Percentiles rank a stretch among this genome's conserved stretches.
Conservation (phyloP, 2,888 invertebrate species). For the Temnothorax rugatulus region DNA sequence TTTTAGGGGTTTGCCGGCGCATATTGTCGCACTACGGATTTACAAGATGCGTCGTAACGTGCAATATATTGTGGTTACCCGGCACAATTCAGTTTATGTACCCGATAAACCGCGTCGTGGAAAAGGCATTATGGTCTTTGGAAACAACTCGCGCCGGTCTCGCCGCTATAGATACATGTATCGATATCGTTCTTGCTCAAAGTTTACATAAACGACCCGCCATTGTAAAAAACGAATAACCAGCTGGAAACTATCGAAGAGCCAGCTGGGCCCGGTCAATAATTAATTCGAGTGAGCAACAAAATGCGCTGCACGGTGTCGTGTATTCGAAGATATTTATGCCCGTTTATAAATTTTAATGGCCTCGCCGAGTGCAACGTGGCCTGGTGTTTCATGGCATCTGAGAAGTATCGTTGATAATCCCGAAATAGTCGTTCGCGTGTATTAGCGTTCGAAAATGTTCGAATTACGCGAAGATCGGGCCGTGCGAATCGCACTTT, state of each 20-base stretch:
- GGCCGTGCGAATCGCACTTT: neutral
- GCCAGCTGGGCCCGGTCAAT: constrained; percentile 6
- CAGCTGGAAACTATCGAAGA: constrained; percentile 22
- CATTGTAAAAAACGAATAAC: constrained; percentile 34
- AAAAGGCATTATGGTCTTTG: constrained; percentile 45
- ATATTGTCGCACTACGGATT: constrained; percentile 9
- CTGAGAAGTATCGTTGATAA: neutral
- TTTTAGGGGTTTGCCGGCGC: neutral
- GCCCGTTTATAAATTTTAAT: constrained; percentile 31
- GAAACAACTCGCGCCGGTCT: constrained; percentile 5
- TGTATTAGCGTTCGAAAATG: neutral
- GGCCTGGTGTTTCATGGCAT: neutral
- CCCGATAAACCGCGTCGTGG: constrained; percentile 24
- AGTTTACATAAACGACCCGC: constrained; percentile 8
- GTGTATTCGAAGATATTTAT: constrained; percentile 21
- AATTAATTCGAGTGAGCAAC: constrained; percentile 22
- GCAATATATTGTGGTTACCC: constrained; percentile 25
- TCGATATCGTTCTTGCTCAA: constrained; percentile 12
- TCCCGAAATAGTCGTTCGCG: neutral
- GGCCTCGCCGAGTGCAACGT: neutral
- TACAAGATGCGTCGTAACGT: constrained; percentile 9
- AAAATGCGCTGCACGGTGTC: neutral
- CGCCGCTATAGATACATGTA: neutral
- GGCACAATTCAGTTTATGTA: constrained; percentile 24
- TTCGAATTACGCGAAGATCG: neutral